Evolutionary conservation across 2,888 invertebrate genomes (phyloP).

Genomic region (Agriopis aurantiaria): DNA sequence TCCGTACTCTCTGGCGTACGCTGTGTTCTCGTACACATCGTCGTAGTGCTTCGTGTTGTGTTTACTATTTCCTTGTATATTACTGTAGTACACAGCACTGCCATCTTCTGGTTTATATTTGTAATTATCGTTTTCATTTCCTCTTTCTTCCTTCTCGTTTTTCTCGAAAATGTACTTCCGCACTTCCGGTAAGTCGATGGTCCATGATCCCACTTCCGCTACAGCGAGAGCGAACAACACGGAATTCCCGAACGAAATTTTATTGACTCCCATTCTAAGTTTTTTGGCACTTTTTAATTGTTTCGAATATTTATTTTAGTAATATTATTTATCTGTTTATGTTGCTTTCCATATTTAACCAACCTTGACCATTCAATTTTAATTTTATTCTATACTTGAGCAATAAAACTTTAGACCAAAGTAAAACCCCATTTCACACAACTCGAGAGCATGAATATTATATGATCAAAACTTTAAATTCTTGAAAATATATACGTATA

Average conservation of each 20-base stretch:
- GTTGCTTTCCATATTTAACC: too few species aligned
- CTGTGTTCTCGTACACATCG: slow-evolving; percentile 45
- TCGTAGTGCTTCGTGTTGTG: slow-evolving; percentile 54
- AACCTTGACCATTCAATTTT: too few species aligned
- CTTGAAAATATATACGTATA: too few species aligned
- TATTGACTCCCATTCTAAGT: slow-evolving; percentile 50
- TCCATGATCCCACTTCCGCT: slow-evolving; percentile 68
- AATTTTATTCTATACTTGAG: too few species aligned
- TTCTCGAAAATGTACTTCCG: slow-evolving; percentile 64
- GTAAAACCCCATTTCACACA: too few species aligned
- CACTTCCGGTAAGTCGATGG: slow-evolving; percentile 72
- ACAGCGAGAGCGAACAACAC: slow-evolving; percentile 52
- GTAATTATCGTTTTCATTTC: slow-evolving; percentile 27
- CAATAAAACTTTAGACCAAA: too few species aligned
- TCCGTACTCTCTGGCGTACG: slow-evolving; percentile 63
- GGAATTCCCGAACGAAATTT: slow-evolving; percentile 45
- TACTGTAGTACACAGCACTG: slow-evolving; percentile 51
- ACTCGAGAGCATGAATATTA: too few species aligned
- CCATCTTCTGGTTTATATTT: slow-evolving; percentile 38
- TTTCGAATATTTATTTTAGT: background rate
- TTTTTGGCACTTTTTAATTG: background rate
- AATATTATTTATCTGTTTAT: too few species aligned
- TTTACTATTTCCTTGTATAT: slow-evolving; percentile 58
- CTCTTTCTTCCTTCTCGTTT: slow-evolving; percentile 47
- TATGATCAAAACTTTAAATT: too few species aligned